Percentiles rank a stretch among this genome's conserved stretches.
phyloP scores from a whole-genome alignment of 2,113 vertebrate species.

The Butorides virescens region DNA sequence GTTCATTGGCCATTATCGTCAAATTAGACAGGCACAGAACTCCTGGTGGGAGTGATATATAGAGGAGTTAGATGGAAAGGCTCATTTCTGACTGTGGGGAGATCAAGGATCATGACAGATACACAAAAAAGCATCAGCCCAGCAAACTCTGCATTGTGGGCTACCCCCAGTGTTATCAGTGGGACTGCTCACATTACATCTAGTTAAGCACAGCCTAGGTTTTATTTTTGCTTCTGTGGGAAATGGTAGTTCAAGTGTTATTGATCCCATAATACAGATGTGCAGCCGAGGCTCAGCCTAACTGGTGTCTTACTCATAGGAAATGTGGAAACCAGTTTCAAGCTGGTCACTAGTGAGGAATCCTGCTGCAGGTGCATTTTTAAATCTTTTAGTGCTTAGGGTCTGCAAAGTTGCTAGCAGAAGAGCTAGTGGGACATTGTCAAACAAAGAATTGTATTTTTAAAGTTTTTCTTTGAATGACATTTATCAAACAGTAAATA shows the following conservation, averaged over 20 bases:
- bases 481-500: neutral
- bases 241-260: neutral
- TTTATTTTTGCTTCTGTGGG: neutral
- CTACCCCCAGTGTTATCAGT: neutral
- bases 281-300: neutral
- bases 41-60: neutral
- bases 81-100: neutral
- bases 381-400: neutral
- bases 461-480: neutral
- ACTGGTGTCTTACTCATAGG: neutral
- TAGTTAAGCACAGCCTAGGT: neutral
- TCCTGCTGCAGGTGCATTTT: neutral
- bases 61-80: neutral
- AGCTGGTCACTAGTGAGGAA: neutral
- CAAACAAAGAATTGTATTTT: neutral
- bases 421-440: neutral
- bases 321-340: neutral
- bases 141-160: neutral
- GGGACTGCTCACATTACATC: neutral
- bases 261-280: neutral
- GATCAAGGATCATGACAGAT: neutral
- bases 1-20: neutral
- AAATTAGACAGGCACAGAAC: neutral
- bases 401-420: neutral
- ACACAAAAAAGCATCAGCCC: neutral